These are phyloP conservation scores for Drosophila kepulauana DNA, from an alignment of 1,140 invertebrate species.

Conservation along the genomic window DNA sequence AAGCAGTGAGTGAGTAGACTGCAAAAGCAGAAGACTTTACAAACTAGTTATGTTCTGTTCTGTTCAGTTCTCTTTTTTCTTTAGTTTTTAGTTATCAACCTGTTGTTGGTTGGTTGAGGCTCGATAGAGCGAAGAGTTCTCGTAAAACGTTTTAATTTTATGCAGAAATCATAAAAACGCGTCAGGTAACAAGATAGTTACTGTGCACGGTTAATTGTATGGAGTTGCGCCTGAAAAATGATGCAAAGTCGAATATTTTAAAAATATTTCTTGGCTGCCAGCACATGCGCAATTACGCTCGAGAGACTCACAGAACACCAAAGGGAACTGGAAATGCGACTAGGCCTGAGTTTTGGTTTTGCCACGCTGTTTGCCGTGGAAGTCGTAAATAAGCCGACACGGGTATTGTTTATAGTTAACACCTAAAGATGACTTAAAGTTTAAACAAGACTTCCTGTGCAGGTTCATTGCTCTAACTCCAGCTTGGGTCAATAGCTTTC, in stretches of 20 bases:
- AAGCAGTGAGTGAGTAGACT: slow-evolving; percentile 63
- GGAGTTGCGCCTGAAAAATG: slow-evolving; percentile 68
- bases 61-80: not conserved
- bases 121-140: slow-evolving; percentile 13
- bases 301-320: slow-evolving; percentile 6
- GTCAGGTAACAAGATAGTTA: slow-evolving; percentile 83
- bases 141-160: slow-evolving; percentile 77
- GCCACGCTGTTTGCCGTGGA: slow-evolving; percentile 34
- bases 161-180: slow-evolving; percentile 84
- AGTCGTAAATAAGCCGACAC: slow-evolving; percentile 71
- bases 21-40: slow-evolving; percentile 20
- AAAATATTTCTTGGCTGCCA: slow-evolving; percentile 48
- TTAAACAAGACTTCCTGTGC: slow-evolving; percentile 49
- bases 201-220: slow-evolving; percentile 74
- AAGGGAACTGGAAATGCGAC: not conserved
- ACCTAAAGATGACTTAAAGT: slow-evolving; percentile 63
- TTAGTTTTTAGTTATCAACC: slow-evolving; percentile 43
- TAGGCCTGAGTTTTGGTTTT: not conserved
- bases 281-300: slow-evolving; percentile 72
- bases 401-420: slow-evolving; percentile 79
- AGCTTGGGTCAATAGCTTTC: slow-evolving; percentile 6
- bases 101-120: slow-evolving; percentile 51
- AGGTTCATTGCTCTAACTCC: slow-evolving; percentile 55
- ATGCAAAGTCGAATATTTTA: slow-evolving; percentile 79
- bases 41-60: slow-evolving; percentile 63